A percentile compares a stretch with the other conserved stretches of the same genome.
Conservation (phyloP, 2,888 invertebrate species). For the Cabera pusaria region DNA sequence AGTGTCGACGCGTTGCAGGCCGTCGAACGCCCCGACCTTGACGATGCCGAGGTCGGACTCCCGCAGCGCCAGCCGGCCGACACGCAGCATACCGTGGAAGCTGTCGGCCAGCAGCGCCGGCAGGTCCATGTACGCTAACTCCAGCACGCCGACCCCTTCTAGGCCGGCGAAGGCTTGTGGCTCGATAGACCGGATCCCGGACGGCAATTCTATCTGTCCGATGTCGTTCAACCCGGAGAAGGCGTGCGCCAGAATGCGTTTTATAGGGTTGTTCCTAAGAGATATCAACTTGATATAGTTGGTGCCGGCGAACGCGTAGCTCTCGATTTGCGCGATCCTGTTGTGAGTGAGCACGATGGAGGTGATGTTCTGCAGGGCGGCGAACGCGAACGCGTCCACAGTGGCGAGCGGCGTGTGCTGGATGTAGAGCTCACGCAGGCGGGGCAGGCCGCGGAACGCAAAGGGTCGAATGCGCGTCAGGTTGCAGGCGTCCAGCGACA, state of each 20-base stretch:
- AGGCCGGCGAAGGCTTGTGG: slow-evolving; percentile 92
- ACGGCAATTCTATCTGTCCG: slow-evolving; percentile 91
- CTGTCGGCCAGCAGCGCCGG: slow-evolving; percentile 87
- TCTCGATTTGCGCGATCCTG: slow-evolving; percentile 87
- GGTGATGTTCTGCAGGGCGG: slow-evolving; percentile 91
- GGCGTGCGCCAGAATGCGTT: slow-evolving; percentile 90
- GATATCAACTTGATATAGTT: slow-evolving; percentile 92
- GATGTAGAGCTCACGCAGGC: slow-evolving; percentile 91
- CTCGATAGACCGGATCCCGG: slow-evolving; percentile 89
- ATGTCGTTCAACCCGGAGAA: slow-evolving; percentile 93
- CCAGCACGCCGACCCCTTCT: slow-evolving; percentile 91
- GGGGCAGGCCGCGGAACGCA: slow-evolving; percentile 92
- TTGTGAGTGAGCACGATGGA: slow-evolving; percentile 88
- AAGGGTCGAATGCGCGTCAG: slow-evolving; percentile 91
- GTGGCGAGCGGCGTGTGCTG: slow-evolving; percentile 92
- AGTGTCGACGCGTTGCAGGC: slow-evolving; percentile 87
- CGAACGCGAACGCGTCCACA: slow-evolving; percentile 93
- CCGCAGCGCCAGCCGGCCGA: slow-evolving; percentile 89
- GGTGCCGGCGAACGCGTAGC: slow-evolving; percentile 94
- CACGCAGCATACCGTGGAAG: slow-evolving; percentile 90
- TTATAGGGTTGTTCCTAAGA: slow-evolving; percentile 92
- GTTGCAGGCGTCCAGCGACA: slow-evolving; percentile 94
- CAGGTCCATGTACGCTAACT: slow-evolving; percentile 93
- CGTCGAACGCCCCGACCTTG: slow-evolving; percentile 89
- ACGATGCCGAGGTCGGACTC: slow-evolving; percentile 92